Evolutionary conservation across 2,888 invertebrate genomes (phyloP), one percentile per base, ranked within the genome.

Genomic region (Xestia sexstrigata): DNA sequence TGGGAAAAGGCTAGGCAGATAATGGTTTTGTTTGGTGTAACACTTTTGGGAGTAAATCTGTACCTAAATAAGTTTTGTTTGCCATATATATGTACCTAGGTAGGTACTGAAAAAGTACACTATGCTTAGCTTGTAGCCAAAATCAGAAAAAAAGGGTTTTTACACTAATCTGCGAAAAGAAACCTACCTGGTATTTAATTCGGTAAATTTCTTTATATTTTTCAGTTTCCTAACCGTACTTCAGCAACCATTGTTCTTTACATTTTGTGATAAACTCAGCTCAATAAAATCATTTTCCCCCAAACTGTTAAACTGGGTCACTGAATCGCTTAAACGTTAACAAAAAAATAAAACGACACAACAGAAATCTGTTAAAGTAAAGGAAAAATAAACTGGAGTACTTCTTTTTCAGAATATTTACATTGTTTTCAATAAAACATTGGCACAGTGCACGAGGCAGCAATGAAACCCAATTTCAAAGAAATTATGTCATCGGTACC

Each of bases 401-500:
- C 72, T 79, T 58, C 42, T 45, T 35, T 76, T 80, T 70, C 15
- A 17, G 35, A 72, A 70, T 78, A 78, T 81, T 84, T 76, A 76
- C 68, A 70, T 70, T 76, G 70, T 78, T 70, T 74, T 74, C 68
- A 72, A 86, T 71, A 71, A 69, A 87, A 67, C 20, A 65, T 60
- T 72, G 74, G 71, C 68, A 76, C 68, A 72, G 77, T 78, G 68
- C 68, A 70, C 52, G 15, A 79, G 60, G 71, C 70, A 39, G 68
- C 76, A 74, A 84, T 85, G 80, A 82, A 81, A 85, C 79, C 78
- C 71, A 82, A 87, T 87, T 87, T 71, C 71, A 75, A 77, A 82
- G 74, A 79, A 89, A 89, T 79, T 78, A 89, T 87, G 81, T 81
- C 87, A 88, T 82, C 58, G 79, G 80, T 83, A 74, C 81, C 68